Base-by-base conservation (phyloP, 2,113 vertebrate genomes). In the Psophia crepitans region DNA sequence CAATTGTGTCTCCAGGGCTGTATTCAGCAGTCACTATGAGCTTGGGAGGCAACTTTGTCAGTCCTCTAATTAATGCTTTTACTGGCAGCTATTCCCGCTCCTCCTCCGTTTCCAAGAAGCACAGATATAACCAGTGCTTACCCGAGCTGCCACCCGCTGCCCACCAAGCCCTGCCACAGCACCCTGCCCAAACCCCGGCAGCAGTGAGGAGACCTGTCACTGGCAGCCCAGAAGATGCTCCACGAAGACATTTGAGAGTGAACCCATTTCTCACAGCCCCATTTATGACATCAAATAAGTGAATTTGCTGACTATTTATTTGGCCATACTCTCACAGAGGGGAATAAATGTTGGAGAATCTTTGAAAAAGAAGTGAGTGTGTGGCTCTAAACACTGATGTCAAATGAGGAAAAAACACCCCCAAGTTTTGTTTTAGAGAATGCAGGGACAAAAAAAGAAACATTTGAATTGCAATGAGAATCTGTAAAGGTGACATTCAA, bases 191-290 rank as follows among this genome's bases (percentile, higher is more conserved):
- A 76, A 22, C n/a, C 3, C 0, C 5, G 3, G 9, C 69, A 74
- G 41, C 22, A 35, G 39, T 11, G 3, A 37, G 39, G 39, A 84
- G 33, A 53, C 20, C 23, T 49, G 22, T 9, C 0, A 0, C 9
- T 1, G 4, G 44, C 49, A 68, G 71, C 66, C 14, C 33, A 12
- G 33, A 18, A 58, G 46, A 26, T 26, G 11, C 53, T 68, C 41
- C 48, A 49, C 0, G 0, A 23, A 35, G 16, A 43, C 5, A 8
- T 63, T 18, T 53, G 63, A n/a, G 64, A 73, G 22, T 3, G 26
- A 26, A 41, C 9, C 8, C 9, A 2, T 61, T 82, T 82, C 65
- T 66, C 65, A 71, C n/a, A 48, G n/a, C n/a, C 46, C 41, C 23
- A 2, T 12, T 57, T 58, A 32, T 1, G 9, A 44, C 39, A 43